Evolutionary conservation across 2,797 vertebrate species (phyloP), one percentile per base, ranked within the genome.

Genomic region (Bovichtus variegatus): DNA sequence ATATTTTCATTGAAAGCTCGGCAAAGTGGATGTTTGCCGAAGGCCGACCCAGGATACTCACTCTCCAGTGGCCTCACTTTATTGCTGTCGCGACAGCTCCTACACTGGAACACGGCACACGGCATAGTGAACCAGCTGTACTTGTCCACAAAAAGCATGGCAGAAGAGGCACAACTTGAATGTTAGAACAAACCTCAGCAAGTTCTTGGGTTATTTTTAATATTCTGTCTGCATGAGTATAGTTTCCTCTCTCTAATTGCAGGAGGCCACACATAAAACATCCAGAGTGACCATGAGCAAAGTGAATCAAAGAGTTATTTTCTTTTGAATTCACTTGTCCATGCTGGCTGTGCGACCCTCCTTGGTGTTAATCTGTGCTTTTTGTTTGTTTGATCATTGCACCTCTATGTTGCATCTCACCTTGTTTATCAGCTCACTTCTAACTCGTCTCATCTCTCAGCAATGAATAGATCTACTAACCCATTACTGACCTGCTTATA

Each of bases 41-140:
- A 43, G 6, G n/a, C 2, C 25, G n/a, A 65, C n/a, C 41, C 2
- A 0, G 7, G 47, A 62, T 49, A 97, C 98, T 97, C 84, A 99
- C 98, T 99, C 98, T 89, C 98, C 98, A 0, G 96, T 99, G 76
- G 98, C 97, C 78, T 99, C 19, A 27, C 19, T 78, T 46, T 44
- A 27, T 59, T 49, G 25, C 31, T 67, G 47, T 53, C 64, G 60
- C 13, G 44, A 29, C 75, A 80, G 71, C 67, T 81, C 54, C 69
- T 81, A 58, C 79, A 72, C 51, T 82, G 61, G 50, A 78, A 55
- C 38, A 46, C 15, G 25, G 54, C 62, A 72, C 64, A 68, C 3
- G 84, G 78, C 82, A 72, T 36, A 25, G 11, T 16, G 13, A 54
- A 60, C 4, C 47, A 70, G 58, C 86, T 80, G 65, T 55, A 71